Evolutionary conservation across 2,797 vertebrate species (phyloP).

Genomic region (Notamacropus eugenii): DNA sequence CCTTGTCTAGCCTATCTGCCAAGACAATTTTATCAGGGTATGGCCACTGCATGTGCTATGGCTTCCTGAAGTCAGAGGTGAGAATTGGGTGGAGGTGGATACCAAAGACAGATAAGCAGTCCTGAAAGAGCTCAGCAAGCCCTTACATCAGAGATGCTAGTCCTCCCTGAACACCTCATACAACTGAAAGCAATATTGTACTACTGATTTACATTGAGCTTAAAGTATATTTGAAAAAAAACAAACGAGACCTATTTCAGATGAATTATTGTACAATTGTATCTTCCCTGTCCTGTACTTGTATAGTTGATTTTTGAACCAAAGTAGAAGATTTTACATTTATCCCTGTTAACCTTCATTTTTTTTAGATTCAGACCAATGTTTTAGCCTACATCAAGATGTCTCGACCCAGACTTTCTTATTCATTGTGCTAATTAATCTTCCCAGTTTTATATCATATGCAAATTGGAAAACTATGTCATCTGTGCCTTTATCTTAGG

Average conservation of each 20-base stretch:
- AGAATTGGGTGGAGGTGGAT: not conserved
- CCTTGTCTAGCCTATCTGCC: no score
- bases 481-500: not conserved
- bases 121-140: not conserved
- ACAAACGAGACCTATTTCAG: not conserved
- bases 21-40: not conserved
- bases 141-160: not conserved
- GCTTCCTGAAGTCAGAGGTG: not conserved
- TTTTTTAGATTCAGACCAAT: not conserved
- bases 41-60: not conserved
- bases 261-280: not conserved
- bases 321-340: not conserved
- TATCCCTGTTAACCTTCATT: not conserved
- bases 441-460: not conserved
- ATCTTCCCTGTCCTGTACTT: not conserved
- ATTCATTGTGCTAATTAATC: not conserved
- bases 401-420: not conserved
- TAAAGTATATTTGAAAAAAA: not conserved
- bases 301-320: not conserved
- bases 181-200: not conserved
- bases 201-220: not conserved
- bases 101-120: not conserved
- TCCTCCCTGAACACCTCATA: not conserved
- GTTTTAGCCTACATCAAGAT: not conserved
- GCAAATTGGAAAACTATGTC: not conserved